These are phyloP conservation scores for Drosophila neutralis DNA, from an alignment of 2,888 invertebrate species.

Conservation along the genomic window DNA sequence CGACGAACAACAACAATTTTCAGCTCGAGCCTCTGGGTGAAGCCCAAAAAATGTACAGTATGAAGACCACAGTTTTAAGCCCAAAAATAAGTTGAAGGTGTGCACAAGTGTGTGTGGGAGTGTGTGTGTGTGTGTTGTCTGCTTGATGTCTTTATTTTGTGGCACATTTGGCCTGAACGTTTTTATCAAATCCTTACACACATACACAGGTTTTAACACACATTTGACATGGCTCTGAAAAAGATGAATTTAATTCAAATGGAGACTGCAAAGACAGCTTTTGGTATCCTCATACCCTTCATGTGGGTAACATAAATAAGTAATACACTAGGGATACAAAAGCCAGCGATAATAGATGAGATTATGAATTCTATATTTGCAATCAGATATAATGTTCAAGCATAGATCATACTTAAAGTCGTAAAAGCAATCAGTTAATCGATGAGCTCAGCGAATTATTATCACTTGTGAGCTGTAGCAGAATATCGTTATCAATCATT, in stretches of 20 bases:
- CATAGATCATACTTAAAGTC: background rate
- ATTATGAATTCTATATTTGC: background rate
- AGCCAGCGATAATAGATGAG: background rate
- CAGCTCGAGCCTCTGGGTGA: conserved; percentile 17
- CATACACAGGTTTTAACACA: background rate
- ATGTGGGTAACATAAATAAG: background rate
- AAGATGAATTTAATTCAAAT: conserved; percentile 77
- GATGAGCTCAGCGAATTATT: background rate
- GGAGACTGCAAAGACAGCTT: conserved; percentile 39
- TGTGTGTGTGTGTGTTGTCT: conserved; percentile 53
- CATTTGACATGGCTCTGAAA: conserved; percentile 47
- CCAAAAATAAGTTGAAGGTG: conserved; percentile 28
- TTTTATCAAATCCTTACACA: conserved; percentile 49
- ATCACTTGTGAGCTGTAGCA: fast-evolving
- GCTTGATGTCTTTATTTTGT: conserved; percentile 69
- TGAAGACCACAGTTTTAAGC: conserved; percentile 65
- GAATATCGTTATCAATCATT: background rate
- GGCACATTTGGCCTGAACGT: conserved; percentile 50
- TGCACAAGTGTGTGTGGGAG: conserved; percentile 18
- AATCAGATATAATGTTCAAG: background rate
- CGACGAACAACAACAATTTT: conserved; percentile 8
- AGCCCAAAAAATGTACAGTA: conserved; percentile 50
- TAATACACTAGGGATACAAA: background rate
- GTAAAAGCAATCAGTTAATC: background rate
- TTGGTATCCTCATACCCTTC: background rate